Evolutionary conservation across 2,113 vertebrate genomes (phyloP).

Genomic region (Brachyhypopomus gauderio): DNA sequence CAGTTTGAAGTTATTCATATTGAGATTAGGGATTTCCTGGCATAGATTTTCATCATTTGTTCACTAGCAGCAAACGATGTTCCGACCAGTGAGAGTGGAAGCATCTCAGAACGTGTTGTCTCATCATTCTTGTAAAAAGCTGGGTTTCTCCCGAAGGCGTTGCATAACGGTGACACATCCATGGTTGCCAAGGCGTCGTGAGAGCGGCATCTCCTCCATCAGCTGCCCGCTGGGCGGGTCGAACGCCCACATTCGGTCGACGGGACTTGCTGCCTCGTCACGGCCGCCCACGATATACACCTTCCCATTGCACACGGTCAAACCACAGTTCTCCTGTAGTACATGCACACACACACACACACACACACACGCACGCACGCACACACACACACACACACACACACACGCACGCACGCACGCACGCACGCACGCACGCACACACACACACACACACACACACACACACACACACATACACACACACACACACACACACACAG

Average conservation of each 20-base stretch:
- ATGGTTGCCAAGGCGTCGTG: slow-evolving; percentile 75
- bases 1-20: too few species aligned
- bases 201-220: slow-evolving; percentile 64
- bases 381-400: background rate
- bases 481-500: background rate
- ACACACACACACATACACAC: background rate
- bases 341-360: slow-evolving; percentile 4
- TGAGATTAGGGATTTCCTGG: too few species aligned
- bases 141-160: slow-evolving; percentile 35
- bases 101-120: background rate
- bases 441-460: background rate
- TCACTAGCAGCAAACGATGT: background rate
- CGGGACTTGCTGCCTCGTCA: slow-evolving; percentile 68
- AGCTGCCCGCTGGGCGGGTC: slow-evolving; percentile 62
- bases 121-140: background rate
- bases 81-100: too few species aligned
- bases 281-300: slow-evolving; percentile 78
- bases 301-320: slow-evolving; percentile 75
- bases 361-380: background rate
- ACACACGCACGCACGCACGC: background rate
- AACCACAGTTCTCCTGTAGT: slow-evolving; percentile 77
- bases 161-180: slow-evolving; percentile 79
- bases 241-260: slow-evolving; percentile 67
- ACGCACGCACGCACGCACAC: too few species aligned
- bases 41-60: background rate